Base-by-base conservation (phyloP, 1,140 invertebrate species). In the Dendroctonus ponderosae region DNA sequence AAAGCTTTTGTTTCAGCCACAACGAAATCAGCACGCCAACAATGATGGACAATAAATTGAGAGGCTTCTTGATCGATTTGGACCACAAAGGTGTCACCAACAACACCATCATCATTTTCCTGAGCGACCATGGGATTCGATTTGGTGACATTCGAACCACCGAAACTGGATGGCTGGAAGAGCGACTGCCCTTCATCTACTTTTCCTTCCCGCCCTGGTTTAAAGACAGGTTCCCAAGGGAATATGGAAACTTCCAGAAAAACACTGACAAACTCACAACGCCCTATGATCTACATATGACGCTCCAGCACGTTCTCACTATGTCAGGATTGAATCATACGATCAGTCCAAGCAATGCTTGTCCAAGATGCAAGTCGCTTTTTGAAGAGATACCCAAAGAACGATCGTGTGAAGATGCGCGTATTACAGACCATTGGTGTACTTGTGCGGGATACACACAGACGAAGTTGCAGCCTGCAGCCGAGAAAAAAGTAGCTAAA, bases 91-190 rank as follows among this genome's bases (percentile, higher is more conserved):
- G 80, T 0, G 71, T 82, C 0, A 69, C 85, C 59, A 82, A 88
- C 42, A 86, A 86, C 57, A 84, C 85, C 0, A 78, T 84, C 56
- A 77, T 85, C 63, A 75, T 96, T 0, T 87, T 94, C 38, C 79
- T 92, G 63, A 92, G 91, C 72, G 93, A 96, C 74, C 93, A 96
- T 76, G 94, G 94, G 2, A 86, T 91, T 71, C 77, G 93, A 9
- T 94, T 87, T 75, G 93, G 92, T 1, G 77, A 83, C 14, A 86
- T 92, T 54, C 79, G 90, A 54, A 75, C 85, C 41, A 90, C 88
- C 0, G 83, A 86, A 62, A 83, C 85, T 9, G 93, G 93, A 0
- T 91, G 90, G 82, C 85, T 93, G 52, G 93, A 96, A 76, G 92
- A 94, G 76, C 78, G 91, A 49, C 75, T 96, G 14, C 94, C 94